A percentile compares a stretch with the other conserved stretches of the same genome.
Conservation (phyloP, 2,888 invertebrate genomes). For the Acrobasis suavella region DNA sequence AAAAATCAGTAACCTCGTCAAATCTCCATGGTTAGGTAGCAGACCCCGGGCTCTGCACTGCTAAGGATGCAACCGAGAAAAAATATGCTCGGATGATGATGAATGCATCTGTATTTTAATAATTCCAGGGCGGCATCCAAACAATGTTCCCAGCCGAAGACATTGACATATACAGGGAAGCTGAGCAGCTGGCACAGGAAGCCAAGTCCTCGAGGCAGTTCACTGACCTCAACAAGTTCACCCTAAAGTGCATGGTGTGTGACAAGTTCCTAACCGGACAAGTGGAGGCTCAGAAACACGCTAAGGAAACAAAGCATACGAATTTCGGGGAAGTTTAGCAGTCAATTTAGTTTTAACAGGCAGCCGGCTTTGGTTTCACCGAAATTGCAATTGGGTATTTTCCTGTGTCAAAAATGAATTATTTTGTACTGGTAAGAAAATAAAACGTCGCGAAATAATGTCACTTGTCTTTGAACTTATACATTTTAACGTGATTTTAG, state of each 20-base stretch:
- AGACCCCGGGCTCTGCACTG: too few species aligned
- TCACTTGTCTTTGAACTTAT: too few species aligned
- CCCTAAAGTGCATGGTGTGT: conserved; percentile 92
- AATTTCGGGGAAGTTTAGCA: conserved; percentile 90
- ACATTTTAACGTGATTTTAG: too few species aligned
- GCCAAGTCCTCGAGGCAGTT: conserved; percentile 94
- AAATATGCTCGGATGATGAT: too few species aligned
- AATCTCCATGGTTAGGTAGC: too few species aligned
- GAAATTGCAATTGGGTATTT: neutral
- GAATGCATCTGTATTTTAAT: too few species aligned
- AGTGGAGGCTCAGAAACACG: conserved; percentile 91
- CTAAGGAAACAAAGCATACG: conserved; percentile 91
- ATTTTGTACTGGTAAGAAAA: too few species aligned
- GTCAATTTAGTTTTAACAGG: conserved; percentile 19
- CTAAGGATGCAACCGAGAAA: too few species aligned
- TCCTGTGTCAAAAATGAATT: too few species aligned
- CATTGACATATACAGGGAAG: conserved; percentile 87
- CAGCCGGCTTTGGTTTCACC: conserved; percentile 8
- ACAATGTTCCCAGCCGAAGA: conserved; percentile 92
- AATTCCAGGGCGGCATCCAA: conserved; percentile 86
- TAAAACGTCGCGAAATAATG: too few species aligned
- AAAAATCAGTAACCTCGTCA: too few species aligned
- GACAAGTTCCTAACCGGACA: conserved; percentile 89
- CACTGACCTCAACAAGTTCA: conserved; percentile 94
- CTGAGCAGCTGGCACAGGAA: conserved; percentile 92